A percentile compares a stretch with the other conserved stretches of the same genome.
Evolutionary conservation across 1,140 invertebrate species (phyloP).

Genomic region (Bombus huntii): DNA sequence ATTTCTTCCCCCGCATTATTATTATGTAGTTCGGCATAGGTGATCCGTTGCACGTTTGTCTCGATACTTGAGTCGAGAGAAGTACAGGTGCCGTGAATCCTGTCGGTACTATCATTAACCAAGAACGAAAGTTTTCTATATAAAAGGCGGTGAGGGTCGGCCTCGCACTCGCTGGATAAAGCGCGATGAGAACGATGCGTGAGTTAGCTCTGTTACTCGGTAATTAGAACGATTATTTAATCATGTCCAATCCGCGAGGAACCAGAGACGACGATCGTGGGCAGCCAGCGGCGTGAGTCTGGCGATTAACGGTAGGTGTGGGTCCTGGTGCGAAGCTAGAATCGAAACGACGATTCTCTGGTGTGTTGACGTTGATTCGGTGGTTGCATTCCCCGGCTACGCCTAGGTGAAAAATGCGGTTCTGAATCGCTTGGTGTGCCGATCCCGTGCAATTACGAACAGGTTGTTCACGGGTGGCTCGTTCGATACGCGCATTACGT

Average conservation of each 20-base stretch:
- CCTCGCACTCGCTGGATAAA: slow-evolving; percentile 1
- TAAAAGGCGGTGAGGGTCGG: slow-evolving; percentile 12
- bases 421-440: slow-evolving; percentile 43
- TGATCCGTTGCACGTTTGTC: slow-evolving; percentile 3
- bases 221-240: slow-evolving; percentile 70
- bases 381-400: slow-evolving; percentile 57
- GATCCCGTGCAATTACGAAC: slow-evolving; percentile 47
- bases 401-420: slow-evolving; percentile 61
- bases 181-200: slow-evolving; percentile 28
- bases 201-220: slow-evolving; percentile 28
- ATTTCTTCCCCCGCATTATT: slow-evolving; percentile 58
- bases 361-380: slow-evolving; percentile 27
- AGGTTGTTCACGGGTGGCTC: slow-evolving; percentile 34
- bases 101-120: background rate
- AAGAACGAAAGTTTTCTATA: background rate
- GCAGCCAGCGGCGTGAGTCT: slow-evolving; percentile 39
- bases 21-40: slow-evolving; percentile 56
- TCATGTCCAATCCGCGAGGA: slow-evolving; percentile 64
- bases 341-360: background rate
- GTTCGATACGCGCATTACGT: slow-evolving; percentile 1
- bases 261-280: slow-evolving; percentile 44
- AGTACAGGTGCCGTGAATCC: slow-evolving; percentile 12
- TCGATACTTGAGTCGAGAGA: background rate
- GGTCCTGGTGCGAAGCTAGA: background rate
- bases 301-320: slow-evolving; percentile 44